A percentile compares a stretch with the other conserved stretches of the same genome.
Evolutionary conservation across 2,113 vertebrate genomes (phyloP).

Genomic region (Felis chaus): DNA sequence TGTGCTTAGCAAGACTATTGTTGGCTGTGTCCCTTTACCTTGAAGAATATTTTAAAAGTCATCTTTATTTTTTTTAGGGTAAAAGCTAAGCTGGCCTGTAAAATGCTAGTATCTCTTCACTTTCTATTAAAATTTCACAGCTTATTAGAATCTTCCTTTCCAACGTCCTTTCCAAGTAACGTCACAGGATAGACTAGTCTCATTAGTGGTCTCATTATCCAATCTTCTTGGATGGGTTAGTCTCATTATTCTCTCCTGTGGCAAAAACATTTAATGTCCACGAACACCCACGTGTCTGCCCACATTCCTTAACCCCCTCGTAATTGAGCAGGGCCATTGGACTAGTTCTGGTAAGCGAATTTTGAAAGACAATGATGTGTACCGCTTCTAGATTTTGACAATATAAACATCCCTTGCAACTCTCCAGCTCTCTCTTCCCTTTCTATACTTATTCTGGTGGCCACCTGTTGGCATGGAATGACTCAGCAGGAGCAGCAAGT

Average conservation of each 20-base stretch:
- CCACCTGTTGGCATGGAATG: background rate
- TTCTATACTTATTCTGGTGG: background rate
- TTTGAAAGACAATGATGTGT: background rate
- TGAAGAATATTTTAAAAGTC: background rate
- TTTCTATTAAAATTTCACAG: background rate
- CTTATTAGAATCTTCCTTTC: background rate
- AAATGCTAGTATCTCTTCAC: background rate
- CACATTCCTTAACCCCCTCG: background rate
- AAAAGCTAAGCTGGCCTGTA: background rate
- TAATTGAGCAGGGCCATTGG: background rate
- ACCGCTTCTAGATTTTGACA: background rate
- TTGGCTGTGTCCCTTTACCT: background rate
- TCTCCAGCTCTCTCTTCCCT: background rate
- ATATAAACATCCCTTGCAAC: background rate
- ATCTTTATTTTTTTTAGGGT: background rate
- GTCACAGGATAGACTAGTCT: background rate
- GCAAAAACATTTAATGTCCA: background rate
- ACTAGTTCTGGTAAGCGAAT: background rate
- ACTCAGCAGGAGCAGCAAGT: background rate
- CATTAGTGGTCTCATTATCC: background rate
- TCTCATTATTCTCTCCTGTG: background rate
- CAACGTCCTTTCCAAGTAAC: background rate
- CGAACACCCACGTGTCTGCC: background rate
- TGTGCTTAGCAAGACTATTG: background rate
- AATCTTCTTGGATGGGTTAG: background rate